These are phyloP conservation scores for Drosophila sproati DNA, from an alignment of 1,140 invertebrate genomes.

Conservation along the genomic window DNA sequence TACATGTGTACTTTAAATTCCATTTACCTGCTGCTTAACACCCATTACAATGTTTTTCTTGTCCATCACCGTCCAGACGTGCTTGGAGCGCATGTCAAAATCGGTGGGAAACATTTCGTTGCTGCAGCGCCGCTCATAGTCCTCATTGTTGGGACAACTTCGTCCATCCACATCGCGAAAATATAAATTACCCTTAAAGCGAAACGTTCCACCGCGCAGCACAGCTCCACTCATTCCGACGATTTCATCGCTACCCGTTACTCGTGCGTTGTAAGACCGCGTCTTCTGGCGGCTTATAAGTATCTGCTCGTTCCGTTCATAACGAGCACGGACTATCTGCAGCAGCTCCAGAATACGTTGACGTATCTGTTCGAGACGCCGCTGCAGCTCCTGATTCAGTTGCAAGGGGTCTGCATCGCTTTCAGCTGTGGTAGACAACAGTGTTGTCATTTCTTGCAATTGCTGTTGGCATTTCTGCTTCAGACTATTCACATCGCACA, in stretches of 20 bases:
- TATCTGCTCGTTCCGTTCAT: constrained; percentile 61
- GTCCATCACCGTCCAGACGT: constrained; percentile 70
- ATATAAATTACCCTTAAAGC: constrained; percentile 74
- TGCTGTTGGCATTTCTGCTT: constrained; percentile 31
- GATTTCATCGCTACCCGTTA: not conserved
- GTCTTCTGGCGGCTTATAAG: constrained; percentile 46
- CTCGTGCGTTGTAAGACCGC: constrained; percentile 1
- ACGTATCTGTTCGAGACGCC: constrained; percentile 44
- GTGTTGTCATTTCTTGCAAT: constrained; percentile 38
- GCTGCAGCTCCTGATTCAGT: constrained; percentile 62
- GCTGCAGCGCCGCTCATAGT: constrained; percentile 63
- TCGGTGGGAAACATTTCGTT: constrained; percentile 82
- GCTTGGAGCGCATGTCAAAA: constrained; percentile 62
- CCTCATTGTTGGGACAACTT: constrained; percentile 76
- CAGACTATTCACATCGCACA: constrained; percentile 38
- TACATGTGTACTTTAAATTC: not conserved
- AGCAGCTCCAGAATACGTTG: constrained; percentile 40
- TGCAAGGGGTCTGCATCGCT: constrained; percentile 42
- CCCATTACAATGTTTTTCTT: constrained; percentile 72
- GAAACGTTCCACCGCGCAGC: constrained; percentile 69
- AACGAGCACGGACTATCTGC: constrained; percentile 47
- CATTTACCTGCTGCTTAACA: constrained; percentile 74
- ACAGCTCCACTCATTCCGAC: constrained; percentile 48
- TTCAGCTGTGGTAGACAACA: constrained; percentile 23
- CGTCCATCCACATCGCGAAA: constrained; percentile 73